Evolutionary conservation across 1,140 invertebrate genomes (phyloP).

Genomic region (Caerostris darwini): DNA sequence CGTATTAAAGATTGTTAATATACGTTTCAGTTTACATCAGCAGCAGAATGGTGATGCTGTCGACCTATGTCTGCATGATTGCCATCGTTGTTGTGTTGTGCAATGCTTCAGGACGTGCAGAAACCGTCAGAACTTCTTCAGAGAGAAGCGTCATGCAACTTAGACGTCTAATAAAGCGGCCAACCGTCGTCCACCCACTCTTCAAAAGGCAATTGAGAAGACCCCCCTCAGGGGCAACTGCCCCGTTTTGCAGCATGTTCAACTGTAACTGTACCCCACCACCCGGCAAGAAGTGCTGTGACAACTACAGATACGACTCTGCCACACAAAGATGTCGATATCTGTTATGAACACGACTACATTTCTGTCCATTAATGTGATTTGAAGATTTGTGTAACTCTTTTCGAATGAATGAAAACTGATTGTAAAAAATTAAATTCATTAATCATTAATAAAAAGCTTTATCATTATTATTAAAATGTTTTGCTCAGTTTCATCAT

Average conservation of each 20-base stretch:
- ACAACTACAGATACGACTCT: slow-evolving; percentile 1
- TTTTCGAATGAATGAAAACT: too few species aligned
- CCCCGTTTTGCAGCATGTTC: background rate
- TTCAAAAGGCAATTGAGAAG: background rate
- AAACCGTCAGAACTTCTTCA: background rate
- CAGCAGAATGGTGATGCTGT: background rate
- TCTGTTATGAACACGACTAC: background rate
- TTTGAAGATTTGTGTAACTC: too few species aligned
- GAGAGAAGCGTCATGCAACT: background rate
- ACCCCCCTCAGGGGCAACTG: background rate
- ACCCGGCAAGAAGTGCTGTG: background rate
- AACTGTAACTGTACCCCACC: background rate
- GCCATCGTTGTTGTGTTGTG: background rate
- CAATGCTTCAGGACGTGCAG: background rate
- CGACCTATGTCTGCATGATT: background rate
- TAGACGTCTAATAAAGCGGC: background rate
- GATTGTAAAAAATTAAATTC: too few species aligned
- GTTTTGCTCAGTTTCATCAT: too few species aligned
- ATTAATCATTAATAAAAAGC: too few species aligned
- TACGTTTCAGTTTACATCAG: background rate
- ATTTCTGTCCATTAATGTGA: too few species aligned
- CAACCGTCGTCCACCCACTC: background rate
- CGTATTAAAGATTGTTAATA: too few species aligned
- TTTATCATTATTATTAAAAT: too few species aligned
- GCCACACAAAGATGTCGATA: background rate